phyloP scores from a whole-genome alignment of 2,888 invertebrate species.

The Seladonia tumulorum region DNA sequence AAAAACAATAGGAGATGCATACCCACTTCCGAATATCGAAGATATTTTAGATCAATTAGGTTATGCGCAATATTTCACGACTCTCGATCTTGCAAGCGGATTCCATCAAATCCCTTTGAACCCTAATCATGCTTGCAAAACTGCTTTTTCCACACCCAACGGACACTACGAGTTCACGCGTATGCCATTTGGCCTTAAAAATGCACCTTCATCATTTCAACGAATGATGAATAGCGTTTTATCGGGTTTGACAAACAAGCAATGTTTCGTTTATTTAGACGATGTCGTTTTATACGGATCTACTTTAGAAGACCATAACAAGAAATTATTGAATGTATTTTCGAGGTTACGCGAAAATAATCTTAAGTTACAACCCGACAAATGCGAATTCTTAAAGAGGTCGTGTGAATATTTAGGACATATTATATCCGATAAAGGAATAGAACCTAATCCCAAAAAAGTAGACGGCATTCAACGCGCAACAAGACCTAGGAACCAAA shows the following conservation, averaged over 20 bases:
- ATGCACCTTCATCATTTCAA: slow-evolving; percentile 11
- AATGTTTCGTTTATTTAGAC: slow-evolving; percentile 33
- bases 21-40: slow-evolving; percentile 22
- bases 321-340: slow-evolving; percentile 39
- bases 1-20: too few species aligned
- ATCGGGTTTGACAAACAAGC: slow-evolving; percentile 36
- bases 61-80: slow-evolving; percentile 18
- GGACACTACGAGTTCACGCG: slow-evolving; percentile 7
- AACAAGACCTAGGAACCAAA: too few species aligned
- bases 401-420: too few species aligned
- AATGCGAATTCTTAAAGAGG: too few species aligned
- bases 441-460: too few species aligned
- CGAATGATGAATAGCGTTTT: slow-evolving; percentile 60
- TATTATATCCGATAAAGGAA: too few species aligned
- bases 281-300: slow-evolving; percentile 48
- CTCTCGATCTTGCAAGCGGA: slow-evolving; percentile 8
- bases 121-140: background rate
- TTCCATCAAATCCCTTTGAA: slow-evolving; percentile 21
- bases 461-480: too few species aligned
- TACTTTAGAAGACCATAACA: slow-evolving; percentile 44
- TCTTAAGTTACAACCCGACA: too few species aligned
- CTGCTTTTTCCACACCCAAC: background rate
- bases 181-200: slow-evolving; percentile 7
- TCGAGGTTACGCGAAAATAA: background rate
- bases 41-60: slow-evolving; percentile 31